phyloP scores from a whole-genome alignment of 37 sponge, comb jelly and placozoan species.

The Petrosia ficiformis region DNA sequence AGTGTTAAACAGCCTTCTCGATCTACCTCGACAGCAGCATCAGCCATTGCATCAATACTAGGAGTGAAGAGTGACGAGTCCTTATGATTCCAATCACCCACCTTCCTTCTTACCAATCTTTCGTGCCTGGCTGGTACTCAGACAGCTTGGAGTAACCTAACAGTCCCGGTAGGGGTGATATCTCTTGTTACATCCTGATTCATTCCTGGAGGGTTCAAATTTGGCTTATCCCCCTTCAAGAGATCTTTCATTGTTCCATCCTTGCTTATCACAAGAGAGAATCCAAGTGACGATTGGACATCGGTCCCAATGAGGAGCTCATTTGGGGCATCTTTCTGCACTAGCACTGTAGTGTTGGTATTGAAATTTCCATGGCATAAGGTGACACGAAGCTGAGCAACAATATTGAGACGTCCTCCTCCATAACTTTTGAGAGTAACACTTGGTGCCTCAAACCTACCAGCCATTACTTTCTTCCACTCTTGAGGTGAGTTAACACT shows the following conservation, averaged over 20 bases:
- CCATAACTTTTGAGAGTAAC: background rate
- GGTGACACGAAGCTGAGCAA: conserved; percentile 4
- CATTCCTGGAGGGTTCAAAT: background rate
- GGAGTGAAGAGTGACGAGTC: background rate
- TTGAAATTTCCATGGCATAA: background rate
- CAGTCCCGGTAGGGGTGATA: background rate
- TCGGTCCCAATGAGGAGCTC: conserved; percentile 19
- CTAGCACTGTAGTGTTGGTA: background rate
- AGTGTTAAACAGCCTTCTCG: background rate
- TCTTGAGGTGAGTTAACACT: background rate
- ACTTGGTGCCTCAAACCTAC: conserved; percentile 5
- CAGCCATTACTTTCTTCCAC: background rate
- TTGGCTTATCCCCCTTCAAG: background rate
- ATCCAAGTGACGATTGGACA: conserved; percentile 11
- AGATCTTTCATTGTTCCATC: background rate
- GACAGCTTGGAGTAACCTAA: conserved; percentile 14
- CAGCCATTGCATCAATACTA: background rate
- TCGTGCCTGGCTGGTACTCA: conserved; percentile 1
- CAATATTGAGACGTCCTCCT: background rate
- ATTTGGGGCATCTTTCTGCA: conserved; percentile 20
- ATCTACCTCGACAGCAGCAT: background rate
- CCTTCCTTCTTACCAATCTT: background rate
- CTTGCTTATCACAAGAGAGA: background rate
- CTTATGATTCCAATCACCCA: background rate
- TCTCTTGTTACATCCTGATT: background rate